Evolutionary conservation across 2,113 vertebrate genomes (phyloP).

Genomic region (Stegostoma tigrinum): DNA sequence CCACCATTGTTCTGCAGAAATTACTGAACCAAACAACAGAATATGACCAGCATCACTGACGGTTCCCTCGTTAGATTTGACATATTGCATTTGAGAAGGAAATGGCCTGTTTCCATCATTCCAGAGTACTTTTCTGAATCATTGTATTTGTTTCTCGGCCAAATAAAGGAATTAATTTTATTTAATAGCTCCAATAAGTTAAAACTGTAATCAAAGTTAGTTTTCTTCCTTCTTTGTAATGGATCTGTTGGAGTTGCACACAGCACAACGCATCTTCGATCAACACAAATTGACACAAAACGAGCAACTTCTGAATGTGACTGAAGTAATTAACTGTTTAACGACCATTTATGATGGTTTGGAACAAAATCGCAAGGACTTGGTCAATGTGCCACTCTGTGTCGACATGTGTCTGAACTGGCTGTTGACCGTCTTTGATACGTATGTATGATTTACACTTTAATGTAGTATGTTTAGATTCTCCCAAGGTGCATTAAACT

Average conservation of each 20-base stretch:
- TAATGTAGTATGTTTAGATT: too few relatives aligned
- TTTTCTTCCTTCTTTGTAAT: conserved; percentile 55
- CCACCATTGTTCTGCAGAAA: background rate
- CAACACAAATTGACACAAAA: conserved; percentile 85
- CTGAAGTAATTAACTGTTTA: conserved; percentile 87
- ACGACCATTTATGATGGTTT: conserved; percentile 84
- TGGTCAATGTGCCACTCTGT: too few relatives aligned
- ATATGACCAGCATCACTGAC: too few relatives aligned
- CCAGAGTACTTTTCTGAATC: background rate
- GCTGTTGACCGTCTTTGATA: too few relatives aligned
- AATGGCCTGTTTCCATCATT: background rate
- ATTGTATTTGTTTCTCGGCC: background rate
- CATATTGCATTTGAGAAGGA: background rate
- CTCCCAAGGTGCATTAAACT: too few relatives aligned
- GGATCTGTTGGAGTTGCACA: conserved; percentile 84
- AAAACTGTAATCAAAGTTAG: background rate
- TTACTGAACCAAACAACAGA: too few relatives aligned
- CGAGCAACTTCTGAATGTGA: conserved; percentile 75
- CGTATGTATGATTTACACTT: too few relatives aligned
- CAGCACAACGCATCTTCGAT: conserved; percentile 80
- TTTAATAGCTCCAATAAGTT: background rate
- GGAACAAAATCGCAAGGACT: too few relatives aligned
- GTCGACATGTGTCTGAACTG: too few relatives aligned
- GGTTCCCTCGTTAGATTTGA: too few relatives aligned
- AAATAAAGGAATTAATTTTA: background rate